These are phyloP conservation scores for Carassius carassius DNA, from an alignment of 2,113 vertebrate genomes.

Conservation along the genomic window DNA sequence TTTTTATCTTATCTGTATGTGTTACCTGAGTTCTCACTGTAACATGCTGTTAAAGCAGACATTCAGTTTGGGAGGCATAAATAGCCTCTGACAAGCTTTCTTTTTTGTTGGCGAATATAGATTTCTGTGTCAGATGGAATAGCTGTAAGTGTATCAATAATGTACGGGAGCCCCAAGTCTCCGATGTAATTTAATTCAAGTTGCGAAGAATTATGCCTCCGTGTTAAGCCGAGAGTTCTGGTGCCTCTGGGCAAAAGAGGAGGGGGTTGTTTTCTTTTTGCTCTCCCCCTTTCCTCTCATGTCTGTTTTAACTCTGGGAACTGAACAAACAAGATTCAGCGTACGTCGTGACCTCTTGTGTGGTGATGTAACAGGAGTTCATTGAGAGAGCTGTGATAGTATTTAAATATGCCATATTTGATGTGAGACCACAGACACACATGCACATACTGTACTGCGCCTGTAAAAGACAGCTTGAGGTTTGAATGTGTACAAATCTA, in stretches of 20 bases:
- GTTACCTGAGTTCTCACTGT: slow-evolving; percentile 40
- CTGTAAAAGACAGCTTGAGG: slow-evolving; percentile 7
- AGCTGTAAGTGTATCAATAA: slow-evolving; percentile 68
- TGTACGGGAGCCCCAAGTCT: slow-evolving; percentile 56
- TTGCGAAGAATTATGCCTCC: slow-evolving; percentile 54
- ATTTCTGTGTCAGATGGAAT: slow-evolving; percentile 56
- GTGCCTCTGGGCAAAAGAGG: slow-evolving; percentile 60
- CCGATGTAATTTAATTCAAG: slow-evolving; percentile 59
- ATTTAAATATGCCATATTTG: slow-evolving; percentile 22
- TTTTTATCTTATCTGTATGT: slow-evolving; percentile 33
- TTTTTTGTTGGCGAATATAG: slow-evolving; percentile 60
- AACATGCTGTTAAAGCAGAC: slow-evolving; percentile 59
- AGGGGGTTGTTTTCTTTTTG: slow-evolving; percentile 29
- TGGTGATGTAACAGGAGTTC: slow-evolving; percentile 41
- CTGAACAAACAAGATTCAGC: slow-evolving; percentile 26
- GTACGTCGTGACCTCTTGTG: slow-evolving; percentile 35
- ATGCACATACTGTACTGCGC: neutral
- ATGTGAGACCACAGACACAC: slow-evolving; percentile 10
- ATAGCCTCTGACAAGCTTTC: slow-evolving; percentile 56
- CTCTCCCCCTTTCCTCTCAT: neutral
- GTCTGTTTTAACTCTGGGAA: slow-evolving; percentile 47
- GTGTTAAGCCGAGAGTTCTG: slow-evolving; percentile 63
- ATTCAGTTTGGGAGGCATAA: slow-evolving; percentile 58
- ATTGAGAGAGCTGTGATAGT: slow-evolving; percentile 28
- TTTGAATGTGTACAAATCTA: slow-evolving; percentile 24